Evolutionary conservation across 2,888 invertebrate genomes (phyloP).

Genomic region (Listrodromus nycthemerus): DNA sequence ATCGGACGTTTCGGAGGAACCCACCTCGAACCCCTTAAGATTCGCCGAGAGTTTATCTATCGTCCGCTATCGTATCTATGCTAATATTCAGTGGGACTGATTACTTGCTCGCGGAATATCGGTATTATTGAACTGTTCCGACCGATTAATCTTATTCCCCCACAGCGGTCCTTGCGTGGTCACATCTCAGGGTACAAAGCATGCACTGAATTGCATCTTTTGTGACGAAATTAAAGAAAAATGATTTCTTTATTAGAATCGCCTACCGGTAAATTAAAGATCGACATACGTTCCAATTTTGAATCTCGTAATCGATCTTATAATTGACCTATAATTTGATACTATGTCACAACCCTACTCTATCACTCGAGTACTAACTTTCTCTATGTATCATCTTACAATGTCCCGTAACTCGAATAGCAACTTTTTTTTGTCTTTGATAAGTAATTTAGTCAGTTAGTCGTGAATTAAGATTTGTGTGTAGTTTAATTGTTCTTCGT

Average conservation of each 20-base stretch:
- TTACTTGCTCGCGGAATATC: conserved; percentile 72
- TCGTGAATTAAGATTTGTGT: conserved; percentile 4
- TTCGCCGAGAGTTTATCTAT: conserved; percentile 77
- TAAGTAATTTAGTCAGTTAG: background rate
- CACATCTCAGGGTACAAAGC: background rate
- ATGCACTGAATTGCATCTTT: background rate
- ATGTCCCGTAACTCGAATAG: background rate
- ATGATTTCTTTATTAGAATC: background rate
- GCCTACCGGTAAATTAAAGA: background rate
- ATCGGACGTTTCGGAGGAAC: conserved; percentile 76
- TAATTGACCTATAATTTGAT: no score
- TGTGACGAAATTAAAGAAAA: background rate
- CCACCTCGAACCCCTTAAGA: conserved; percentile 75
- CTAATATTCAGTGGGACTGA: conserved; percentile 74
- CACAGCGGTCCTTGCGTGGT: background rate
- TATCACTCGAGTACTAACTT: no score
- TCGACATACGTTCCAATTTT: background rate
- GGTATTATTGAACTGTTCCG: conserved; percentile 72
- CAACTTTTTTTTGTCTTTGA: background rate
- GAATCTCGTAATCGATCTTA: no score
- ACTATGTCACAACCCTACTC: no score
- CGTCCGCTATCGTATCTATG: conserved; percentile 77
- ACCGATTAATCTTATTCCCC: background rate
- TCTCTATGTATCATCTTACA: no score
- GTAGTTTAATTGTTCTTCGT: conserved; percentile 39